Conservation (phyloP, 2,797 vertebrate species). For the Halcyon badia region DNA sequence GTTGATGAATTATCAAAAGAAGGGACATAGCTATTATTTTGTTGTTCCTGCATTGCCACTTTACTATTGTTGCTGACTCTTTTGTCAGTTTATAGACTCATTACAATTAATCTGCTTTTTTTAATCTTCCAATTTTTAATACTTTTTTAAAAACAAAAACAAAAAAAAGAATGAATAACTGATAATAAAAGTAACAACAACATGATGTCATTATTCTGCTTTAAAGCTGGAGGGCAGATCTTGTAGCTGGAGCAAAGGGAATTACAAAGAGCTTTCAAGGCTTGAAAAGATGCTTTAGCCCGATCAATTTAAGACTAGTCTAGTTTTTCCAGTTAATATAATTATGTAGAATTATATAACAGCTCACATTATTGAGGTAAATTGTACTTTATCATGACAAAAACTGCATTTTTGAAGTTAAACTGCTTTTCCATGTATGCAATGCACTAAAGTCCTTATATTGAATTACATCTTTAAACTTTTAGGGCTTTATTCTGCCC, state of each 20-base stretch:
- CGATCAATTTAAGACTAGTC: constrained; percentile 79
- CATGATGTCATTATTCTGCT: constrained; percentile 71
- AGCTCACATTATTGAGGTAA: constrained; percentile 81
- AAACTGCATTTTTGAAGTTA: constrained; percentile 77
- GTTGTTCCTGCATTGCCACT: constrained; percentile 9
- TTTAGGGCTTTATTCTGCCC: constrained; percentile 50
- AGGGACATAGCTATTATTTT: constrained; percentile 29
- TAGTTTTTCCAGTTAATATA: constrained; percentile 84
- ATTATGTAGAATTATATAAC: constrained; percentile 84
- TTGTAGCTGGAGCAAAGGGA: constrained; percentile 78
- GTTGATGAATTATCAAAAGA: constrained; percentile 25
- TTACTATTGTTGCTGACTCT: constrained; percentile 18
- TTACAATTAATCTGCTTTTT: constrained; percentile 74
- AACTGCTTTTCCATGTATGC: constrained; percentile 70
- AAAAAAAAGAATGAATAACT: constrained; percentile 58
- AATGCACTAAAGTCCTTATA: constrained; percentile 61
- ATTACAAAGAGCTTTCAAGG: constrained; percentile 78
- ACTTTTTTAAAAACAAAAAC: not conserved
- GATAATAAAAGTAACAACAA: constrained; percentile 65
- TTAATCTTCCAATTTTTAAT: constrained; percentile 64
- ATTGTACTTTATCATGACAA: constrained; percentile 81
- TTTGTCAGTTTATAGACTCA: constrained; percentile 67
- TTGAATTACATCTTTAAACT: constrained; percentile 57
- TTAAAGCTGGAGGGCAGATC: constrained; percentile 79
- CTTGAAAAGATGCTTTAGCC: constrained; percentile 80